Percentiles rank a stretch among this genome's conserved stretches.
Evolutionary conservation across 2,113 vertebrate species (phyloP).

Genomic region (Rana temporaria): DNA sequence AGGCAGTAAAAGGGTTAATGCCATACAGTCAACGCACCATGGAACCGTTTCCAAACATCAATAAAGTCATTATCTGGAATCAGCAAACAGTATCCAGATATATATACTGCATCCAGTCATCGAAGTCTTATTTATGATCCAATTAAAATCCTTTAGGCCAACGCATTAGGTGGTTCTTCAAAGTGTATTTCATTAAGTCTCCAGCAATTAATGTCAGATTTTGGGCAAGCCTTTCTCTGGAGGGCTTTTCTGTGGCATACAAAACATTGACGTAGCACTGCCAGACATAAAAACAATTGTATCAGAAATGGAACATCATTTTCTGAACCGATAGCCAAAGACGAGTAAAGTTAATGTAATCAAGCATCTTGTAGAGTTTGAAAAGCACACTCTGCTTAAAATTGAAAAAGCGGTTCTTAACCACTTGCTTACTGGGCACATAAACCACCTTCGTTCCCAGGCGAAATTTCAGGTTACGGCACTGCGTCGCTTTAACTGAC

Average conservation of each 20-base stretch:
- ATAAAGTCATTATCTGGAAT: conserved; percentile 61
- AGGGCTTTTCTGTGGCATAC: not conserved
- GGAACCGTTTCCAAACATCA: conserved; percentile 60
- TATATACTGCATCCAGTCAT: conserved; percentile 52
- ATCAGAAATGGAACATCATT: no score
- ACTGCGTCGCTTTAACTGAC: no score
- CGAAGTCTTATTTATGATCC: conserved; percentile 61
- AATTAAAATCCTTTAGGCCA: conserved; percentile 63
- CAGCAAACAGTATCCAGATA: conserved; percentile 57
- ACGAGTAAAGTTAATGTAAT: no score
- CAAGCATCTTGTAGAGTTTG: no score
- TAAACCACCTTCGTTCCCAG: no score
- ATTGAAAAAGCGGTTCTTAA: no score
- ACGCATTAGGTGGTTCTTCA: conserved; percentile 66
- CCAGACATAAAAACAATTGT: no score
- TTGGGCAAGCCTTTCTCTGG: conserved; percentile 57
- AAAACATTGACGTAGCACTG: not conserved
- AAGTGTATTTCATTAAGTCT: conserved; percentile 66
- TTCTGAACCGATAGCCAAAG: no score
- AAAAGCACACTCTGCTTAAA: no score
- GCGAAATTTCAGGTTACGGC: no score
- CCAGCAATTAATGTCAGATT: conserved; percentile 64
- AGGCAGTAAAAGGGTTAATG: conserved; percentile 10
- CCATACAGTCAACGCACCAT: conserved; percentile 52
- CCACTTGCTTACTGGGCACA: no score